Base-by-base conservation (phyloP, 2,888 invertebrate genomes). In the Pandemis cinnamomeana region DNA sequence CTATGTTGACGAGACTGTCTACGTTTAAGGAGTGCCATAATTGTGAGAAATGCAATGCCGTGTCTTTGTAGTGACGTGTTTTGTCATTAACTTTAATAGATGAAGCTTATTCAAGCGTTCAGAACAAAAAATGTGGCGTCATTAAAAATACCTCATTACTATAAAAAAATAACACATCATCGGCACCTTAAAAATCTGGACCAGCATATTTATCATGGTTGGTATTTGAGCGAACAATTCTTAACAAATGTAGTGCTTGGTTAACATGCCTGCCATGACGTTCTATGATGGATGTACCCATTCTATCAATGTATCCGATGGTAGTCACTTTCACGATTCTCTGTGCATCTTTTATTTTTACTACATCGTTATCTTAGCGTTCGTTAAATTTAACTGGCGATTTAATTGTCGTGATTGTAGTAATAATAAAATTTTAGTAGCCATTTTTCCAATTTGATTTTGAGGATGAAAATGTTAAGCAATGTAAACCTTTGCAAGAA, bases 201-300 rank as follows among this genome's bases (percentile, higher is more conserved):
- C 72, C 74, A 63, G 71, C 77, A 77, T 72, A 81, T 82, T 80
- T 78, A 83, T 83, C 82, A 83, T 76, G 67, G 63, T 73, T 68
- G 79, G 80, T 78, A 80, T 79, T 78, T 63, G 73, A 66, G 61
- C 75, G 78, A 77, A 83, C 82, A 80, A 81, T 81, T 80, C 80
- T 76, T 80, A 78, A 82, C 83, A 82, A 83, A 81, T 81, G 81
- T 81, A 77, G 76, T 79, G 76, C 77, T 78, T 78, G 78, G 78
- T 78, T 79, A 78, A 77, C 78, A 78, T 82, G 79, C 77, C 76
- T 78, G 78, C 27, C 60, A 51, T 61, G 67, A 63, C 70, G 69
- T 66, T 66, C 63, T 72, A 74, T 71, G 74, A 73, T 77, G 70
- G 51, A 71, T 73, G 78, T 77, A 75, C 75, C 69, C 76, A 75